Percentiles rank a stretch among this genome's conserved stretches.
Evolutionary conservation across 2,888 invertebrate species (phyloP).

Genomic region (Cetonia aurata): DNA sequence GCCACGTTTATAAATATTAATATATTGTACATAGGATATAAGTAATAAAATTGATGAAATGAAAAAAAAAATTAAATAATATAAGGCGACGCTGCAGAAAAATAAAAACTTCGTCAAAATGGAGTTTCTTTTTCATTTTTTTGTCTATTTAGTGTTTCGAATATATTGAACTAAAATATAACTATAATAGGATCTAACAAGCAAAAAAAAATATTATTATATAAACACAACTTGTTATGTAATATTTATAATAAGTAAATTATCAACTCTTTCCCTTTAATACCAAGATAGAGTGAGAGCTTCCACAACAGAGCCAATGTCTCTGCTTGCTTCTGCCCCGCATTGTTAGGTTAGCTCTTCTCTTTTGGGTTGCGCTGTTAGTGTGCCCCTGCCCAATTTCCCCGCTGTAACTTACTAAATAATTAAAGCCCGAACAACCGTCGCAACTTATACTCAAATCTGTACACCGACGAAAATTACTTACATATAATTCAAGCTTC

Average conservation of each 20-base stretch:
- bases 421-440: conserved; percentile 5
- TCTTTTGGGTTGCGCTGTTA: conserved; percentile 64
- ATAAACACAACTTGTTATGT: conserved; percentile 60
- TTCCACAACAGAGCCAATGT: conserved; percentile 66
- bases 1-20: conserved; percentile 53
- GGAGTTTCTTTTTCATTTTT: conserved; percentile 39
- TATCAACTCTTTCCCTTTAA: conserved; percentile 65
- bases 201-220: conserved; percentile 52
- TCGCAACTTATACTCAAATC: conserved; percentile 40
- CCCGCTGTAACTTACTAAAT: conserved; percentile 30
- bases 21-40: conserved; percentile 51
- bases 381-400: conserved; percentile 57
- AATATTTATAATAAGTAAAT: conserved; percentile 55
- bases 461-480: conserved; percentile 4
- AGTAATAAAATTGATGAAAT: conserved; percentile 41
- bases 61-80: conserved; percentile 34
- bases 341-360: conserved; percentile 64
- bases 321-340: conserved; percentile 66
- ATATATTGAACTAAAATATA: conserved; percentile 37
- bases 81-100: conserved; percentile 13
- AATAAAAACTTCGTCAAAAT: conserved; percentile 36
- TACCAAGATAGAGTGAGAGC: conserved; percentile 66
- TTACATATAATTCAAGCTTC: not conserved
- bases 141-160: conserved; percentile 45
- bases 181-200: conserved; percentile 60